Evolutionary conservation across 1,140 invertebrate genomes (phyloP).

Genomic region (Choristoneura fumiferana): DNA sequence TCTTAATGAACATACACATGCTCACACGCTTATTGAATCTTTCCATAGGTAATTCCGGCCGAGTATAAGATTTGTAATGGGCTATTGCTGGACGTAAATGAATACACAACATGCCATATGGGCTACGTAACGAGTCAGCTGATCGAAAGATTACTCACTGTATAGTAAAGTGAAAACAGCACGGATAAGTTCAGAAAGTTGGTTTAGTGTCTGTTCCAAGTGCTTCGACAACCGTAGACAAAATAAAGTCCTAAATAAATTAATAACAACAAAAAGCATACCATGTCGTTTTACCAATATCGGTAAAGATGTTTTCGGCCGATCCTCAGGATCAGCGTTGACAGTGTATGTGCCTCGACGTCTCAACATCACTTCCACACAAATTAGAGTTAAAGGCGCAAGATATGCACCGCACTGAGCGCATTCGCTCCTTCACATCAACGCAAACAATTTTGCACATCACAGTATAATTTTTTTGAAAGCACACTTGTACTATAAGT

Average conservation of each 20-base stretch:
- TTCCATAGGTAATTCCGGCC: too few relatives aligned
- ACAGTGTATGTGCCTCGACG: constrained; percentile 67
- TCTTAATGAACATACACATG: too few relatives aligned
- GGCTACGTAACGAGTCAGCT: constrained; percentile 11
- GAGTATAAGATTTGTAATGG: too few relatives aligned
- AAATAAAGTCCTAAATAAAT: not conserved
- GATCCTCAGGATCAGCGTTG: constrained; percentile 49
- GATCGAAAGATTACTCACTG: constrained; percentile 2
- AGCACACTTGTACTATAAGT: not conserved
- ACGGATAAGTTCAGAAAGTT: too few relatives aligned
- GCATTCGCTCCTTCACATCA: constrained; percentile 33
- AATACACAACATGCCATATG: constrained; percentile 3
- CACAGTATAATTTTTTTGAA: constrained; percentile 26
- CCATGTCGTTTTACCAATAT: constrained; percentile 48
- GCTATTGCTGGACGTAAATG: not conserved
- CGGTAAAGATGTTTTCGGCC: constrained; percentile 40
- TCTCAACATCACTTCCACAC: constrained; percentile 50
- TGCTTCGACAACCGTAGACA: too few relatives aligned
- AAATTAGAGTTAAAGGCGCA: constrained; percentile 13
- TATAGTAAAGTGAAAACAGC: not conserved
- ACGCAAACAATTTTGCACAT: constrained; percentile 14
- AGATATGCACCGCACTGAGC: constrained; percentile 30
- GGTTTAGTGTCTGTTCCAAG: too few relatives aligned
- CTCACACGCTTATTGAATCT: too few relatives aligned
- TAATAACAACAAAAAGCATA: constrained; percentile 29